Conservation (phyloP, 2,113 vertebrate species). For the Pongo pygmaeus region DNA sequence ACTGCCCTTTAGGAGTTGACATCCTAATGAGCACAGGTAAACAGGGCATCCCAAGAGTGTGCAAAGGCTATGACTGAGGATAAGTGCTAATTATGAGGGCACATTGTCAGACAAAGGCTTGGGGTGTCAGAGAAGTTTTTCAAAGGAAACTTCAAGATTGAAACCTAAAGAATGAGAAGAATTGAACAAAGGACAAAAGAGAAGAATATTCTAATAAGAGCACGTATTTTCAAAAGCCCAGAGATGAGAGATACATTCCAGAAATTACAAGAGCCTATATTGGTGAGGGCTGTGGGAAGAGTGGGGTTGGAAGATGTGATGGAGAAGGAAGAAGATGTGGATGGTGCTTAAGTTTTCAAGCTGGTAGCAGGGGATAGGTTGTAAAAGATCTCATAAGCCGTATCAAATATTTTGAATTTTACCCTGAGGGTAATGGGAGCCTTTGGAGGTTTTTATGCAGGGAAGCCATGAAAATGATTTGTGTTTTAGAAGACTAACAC, state of each 20-base stretch:
- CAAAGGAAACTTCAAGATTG: not conserved
- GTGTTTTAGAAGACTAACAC: not conserved
- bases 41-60: not conserved
- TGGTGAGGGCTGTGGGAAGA: too few relatives aligned
- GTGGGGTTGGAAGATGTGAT: not conserved
- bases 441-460: not conserved
- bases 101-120: not conserved
- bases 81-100: not conserved
- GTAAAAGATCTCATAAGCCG: not conserved
- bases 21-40: not conserved
- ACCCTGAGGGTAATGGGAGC: not conserved
- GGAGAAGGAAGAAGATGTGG: too few relatives aligned
- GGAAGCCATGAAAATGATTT: not conserved
- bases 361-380: not conserved
- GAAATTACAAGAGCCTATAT: not conserved
- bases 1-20: not conserved
- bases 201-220: conserved; percentile 6
- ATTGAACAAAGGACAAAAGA: not conserved
- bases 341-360: not conserved
- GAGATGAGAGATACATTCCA: not conserved
- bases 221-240: not conserved
- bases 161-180: not conserved
- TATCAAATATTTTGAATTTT: not conserved
- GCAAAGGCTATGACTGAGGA: not conserved
- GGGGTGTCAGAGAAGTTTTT: not conserved